Evolutionary conservation across 2,797 vertebrate species (phyloP).

Genomic region (Parotocinclus haroldoi): DNA sequence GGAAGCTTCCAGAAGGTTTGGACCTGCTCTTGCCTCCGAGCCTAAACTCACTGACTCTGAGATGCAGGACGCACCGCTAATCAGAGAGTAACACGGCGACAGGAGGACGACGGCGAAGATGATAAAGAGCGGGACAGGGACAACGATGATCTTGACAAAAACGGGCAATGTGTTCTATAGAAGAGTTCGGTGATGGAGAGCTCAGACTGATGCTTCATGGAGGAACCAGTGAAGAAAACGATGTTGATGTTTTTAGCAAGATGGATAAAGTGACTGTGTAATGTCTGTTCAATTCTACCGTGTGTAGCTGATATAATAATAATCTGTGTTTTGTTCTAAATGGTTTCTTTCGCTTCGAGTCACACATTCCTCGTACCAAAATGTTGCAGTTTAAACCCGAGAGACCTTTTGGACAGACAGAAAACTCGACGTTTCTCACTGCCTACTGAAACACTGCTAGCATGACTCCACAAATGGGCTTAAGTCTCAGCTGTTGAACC

Average conservation of each 20-base stretch:
- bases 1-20: conserved; percentile 72
- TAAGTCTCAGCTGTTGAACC: conserved; percentile 15
- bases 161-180: conserved; percentile 68
- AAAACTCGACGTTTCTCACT: conserved; percentile 37
- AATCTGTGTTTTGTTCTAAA: conserved; percentile 52
- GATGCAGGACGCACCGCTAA: conserved; percentile 70
- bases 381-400: conserved; percentile 30
- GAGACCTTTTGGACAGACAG: conserved; percentile 24
- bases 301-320: conserved; percentile 58
- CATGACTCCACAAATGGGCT: conserved; percentile 12
- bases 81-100: conserved; percentile 70
- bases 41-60: conserved; percentile 71
- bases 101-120: conserved; percentile 30
- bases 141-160: conserved; percentile 37
- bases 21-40: conserved; percentile 68
- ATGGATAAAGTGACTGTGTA: conserved; percentile 61
- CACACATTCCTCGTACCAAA: conserved; percentile 69
- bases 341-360: conserved; percentile 53
- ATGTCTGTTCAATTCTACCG: conserved; percentile 57
- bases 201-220: conserved; percentile 35
- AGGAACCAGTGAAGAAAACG: conserved; percentile 24
- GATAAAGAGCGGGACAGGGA: conserved; percentile 22
- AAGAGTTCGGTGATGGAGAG: conserved; percentile 53
- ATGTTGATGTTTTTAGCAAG: conserved; percentile 58
- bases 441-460: conserved; percentile 35